Percentiles rank a stretch among this genome's conserved stretches.
phyloP scores from a whole-genome alignment of 2,113 vertebrate species.

The Bujurquina vittata region DNA sequence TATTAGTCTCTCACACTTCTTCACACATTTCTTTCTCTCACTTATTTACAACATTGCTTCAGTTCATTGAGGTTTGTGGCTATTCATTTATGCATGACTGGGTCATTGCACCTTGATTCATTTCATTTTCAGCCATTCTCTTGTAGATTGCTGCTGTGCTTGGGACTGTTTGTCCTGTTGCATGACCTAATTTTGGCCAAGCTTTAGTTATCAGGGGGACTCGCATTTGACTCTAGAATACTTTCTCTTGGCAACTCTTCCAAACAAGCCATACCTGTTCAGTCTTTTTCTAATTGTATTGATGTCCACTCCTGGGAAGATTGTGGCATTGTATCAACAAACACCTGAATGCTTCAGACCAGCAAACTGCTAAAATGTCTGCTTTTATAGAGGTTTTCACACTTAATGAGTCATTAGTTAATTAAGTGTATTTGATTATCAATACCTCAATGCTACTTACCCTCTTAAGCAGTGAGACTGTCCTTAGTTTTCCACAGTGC shows the following conservation, averaged over 20 bases:
- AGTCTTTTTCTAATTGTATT: neutral
- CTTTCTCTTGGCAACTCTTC: neutral
- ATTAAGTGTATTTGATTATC: neutral
- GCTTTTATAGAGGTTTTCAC: neutral
- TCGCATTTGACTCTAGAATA: neutral
- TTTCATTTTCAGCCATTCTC: neutral
- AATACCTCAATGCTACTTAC: neutral
- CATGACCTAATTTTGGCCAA: neutral
- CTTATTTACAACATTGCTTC: no score
- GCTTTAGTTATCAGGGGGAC: neutral
- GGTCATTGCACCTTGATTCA: neutral
- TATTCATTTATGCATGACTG: no score
- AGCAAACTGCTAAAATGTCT: neutral
- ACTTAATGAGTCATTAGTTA: neutral
- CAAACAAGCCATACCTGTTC: no score
- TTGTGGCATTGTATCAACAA: accelerated
- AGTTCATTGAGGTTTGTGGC: no score
- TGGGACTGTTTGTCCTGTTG: neutral
- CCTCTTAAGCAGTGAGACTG: neutral
- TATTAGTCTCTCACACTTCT: no score
- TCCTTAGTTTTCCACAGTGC: neutral
- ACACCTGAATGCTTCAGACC: neutral
- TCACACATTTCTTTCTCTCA: no score
- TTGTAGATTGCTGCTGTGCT: neutral
- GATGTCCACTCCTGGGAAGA: neutral